Percentiles rank a stretch among this genome's conserved stretches.
Conservation (phyloP, 1,140 invertebrate genomes). For the Procambarus virginalis region DNA sequence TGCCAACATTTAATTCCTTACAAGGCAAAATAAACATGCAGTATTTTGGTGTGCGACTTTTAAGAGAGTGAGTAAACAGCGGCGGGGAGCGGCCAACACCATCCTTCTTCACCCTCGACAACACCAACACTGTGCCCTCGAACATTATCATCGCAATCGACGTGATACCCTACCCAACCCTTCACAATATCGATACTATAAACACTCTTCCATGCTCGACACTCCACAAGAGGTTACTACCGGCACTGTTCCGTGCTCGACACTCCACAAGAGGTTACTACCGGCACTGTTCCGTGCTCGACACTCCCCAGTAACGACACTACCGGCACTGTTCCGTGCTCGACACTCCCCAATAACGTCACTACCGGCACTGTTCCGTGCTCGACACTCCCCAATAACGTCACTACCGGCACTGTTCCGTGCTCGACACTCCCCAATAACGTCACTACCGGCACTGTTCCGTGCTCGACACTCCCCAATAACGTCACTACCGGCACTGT, state of each 20-base stretch:
- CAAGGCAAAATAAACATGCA: constrained; percentile 8
- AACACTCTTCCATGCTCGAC: too few relatives aligned
- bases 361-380: not conserved
- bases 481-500: not conserved
- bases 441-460: not conserved
- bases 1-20: constrained; percentile 16
- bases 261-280: not conserved
- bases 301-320: too few relatives aligned
- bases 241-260: too few relatives aligned
- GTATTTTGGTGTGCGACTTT: not conserved
- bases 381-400: not conserved
- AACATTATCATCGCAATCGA: too few relatives aligned
- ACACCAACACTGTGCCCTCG: not conserved
- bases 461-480: not conserved
- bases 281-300: too few relatives aligned
- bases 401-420: not conserved
- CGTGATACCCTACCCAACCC: too few relatives aligned
- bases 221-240: too few relatives aligned
- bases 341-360: not conserved
- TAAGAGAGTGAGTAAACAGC: not conserved
- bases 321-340: too few relatives aligned
- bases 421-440: not conserved
- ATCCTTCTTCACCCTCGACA: not conserved
- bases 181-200: too few relatives aligned
- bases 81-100: not conserved